phyloP scores from a whole-genome alignment of 2,888 invertebrate species.

The Macropis europaea region DNA sequence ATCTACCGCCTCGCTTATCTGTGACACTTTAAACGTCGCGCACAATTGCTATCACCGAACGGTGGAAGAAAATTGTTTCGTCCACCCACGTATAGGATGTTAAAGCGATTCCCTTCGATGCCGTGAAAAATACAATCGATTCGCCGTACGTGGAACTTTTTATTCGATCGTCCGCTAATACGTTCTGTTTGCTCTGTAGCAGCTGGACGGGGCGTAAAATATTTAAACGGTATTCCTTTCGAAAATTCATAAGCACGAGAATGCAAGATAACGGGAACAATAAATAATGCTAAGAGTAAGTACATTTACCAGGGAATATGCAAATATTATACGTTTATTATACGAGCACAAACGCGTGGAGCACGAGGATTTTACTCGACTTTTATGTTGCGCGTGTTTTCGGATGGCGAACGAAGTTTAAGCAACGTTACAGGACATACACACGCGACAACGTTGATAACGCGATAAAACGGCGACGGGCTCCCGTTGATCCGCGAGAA shows the following conservation, averaged over 20 bases:
- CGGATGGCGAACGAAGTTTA: background rate
- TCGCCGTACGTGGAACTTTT: background rate
- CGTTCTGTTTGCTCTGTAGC: background rate
- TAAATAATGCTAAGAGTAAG: conserved; percentile 23
- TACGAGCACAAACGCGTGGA: background rate
- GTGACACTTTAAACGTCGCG: too few species aligned
- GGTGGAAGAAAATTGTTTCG: too few species aligned
- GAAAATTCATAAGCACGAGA: background rate
- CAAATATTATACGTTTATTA: conserved; percentile 32
- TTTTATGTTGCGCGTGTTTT: background rate
- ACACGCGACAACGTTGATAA: too few species aligned
- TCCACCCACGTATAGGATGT: too few species aligned
- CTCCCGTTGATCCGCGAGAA: background rate
- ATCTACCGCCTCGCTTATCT: too few species aligned
- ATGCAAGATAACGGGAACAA: conserved; percentile 11
- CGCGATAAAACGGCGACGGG: too few species aligned
- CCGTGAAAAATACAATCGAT: too few species aligned
- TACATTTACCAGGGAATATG: conserved; percentile 18
- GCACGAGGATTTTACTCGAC: background rate
- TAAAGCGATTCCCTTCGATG: too few species aligned
- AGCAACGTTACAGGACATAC: too few species aligned
- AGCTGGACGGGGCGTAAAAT: conserved; percentile 17
- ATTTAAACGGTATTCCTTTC: conserved; percentile 19
- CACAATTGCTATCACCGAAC: too few species aligned
- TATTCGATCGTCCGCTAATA: conserved; percentile 26